Percentiles rank a stretch among this genome's conserved stretches.
These are phyloP conservation scores for Macrosteles quadrilineatus DNA, from an alignment of 1,140 invertebrate genomes.

Conservation along the genomic window DNA sequence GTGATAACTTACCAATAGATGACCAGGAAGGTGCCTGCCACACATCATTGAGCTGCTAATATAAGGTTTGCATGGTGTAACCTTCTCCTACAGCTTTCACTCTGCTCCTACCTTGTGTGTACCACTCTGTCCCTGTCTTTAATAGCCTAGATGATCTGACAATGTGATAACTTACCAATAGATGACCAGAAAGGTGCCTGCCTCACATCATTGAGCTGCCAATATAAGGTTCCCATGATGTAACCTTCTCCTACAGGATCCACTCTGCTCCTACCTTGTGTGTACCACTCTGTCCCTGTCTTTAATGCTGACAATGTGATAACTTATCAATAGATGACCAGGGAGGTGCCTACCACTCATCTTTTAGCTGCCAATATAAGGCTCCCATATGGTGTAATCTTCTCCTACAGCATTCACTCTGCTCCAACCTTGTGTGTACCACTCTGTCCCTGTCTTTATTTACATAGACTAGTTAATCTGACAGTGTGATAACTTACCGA, in stretches of 20 bases:
- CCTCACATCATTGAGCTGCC: slow-evolving; percentile 99
- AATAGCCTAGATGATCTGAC: slow-evolving; percentile 90
- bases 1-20: slow-evolving; percentile 82
- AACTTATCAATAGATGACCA: slow-evolving; percentile 91
- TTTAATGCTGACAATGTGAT: no score
- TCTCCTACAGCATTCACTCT: slow-evolving; percentile 60
- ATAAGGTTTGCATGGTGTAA: slow-evolving; percentile 92
- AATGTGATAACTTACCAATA: no score
- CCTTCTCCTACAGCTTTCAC: slow-evolving; percentile 66
- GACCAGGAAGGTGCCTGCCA: slow-evolving; percentile 98
- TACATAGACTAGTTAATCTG: slow-evolving; percentile 88
- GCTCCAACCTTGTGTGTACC: slow-evolving; percentile 72
- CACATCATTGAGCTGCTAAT: slow-evolving; percentile 99
- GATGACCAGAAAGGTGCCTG: slow-evolving; percentile 95
- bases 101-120: slow-evolving; percentile 66
- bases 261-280: slow-evolving; percentile 61
- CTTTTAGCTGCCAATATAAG: slow-evolving; percentile 98
- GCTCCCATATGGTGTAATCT: slow-evolving; percentile 94
- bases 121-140: slow-evolving; percentile 86
- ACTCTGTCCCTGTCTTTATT: slow-evolving; percentile 85
- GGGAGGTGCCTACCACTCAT: slow-evolving; percentile 96
- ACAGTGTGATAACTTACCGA: no score
- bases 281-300: slow-evolving; percentile 86
- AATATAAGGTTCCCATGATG: slow-evolving; percentile 97
- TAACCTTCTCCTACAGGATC: slow-evolving; percentile 65